Percentiles rank a stretch among this genome's conserved stretches.
Conservation (phyloP, 2,888 invertebrate species). For the Spicauda simplicius region DNA sequence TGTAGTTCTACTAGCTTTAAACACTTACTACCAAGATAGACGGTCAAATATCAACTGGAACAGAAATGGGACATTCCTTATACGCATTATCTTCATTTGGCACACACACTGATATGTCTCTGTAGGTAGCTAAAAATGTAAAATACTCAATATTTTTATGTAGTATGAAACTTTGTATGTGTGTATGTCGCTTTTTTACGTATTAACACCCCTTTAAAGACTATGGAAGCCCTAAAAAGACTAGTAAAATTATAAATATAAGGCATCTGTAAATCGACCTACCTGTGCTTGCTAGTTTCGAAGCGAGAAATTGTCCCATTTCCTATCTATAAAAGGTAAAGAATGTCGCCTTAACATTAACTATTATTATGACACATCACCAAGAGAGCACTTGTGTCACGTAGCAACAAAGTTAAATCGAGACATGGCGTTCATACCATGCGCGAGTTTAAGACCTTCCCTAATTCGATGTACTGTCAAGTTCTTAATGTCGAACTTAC, state of each 20-base stretch:
- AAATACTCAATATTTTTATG: conserved; percentile 9
- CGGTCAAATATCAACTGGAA: conserved; percentile 31
- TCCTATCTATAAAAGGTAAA: conserved; percentile 45
- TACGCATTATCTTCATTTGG: conserved; percentile 59
- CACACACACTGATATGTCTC: conserved; percentile 70
- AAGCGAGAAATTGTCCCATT: conserved; percentile 59
- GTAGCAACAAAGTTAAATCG: conserved; percentile 56
- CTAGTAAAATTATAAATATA: conserved; percentile 32
- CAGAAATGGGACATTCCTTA: conserved; percentile 64
- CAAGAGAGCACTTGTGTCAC: conserved; percentile 49
- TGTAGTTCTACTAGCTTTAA: conserved; percentile 21
- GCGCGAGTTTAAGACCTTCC: conserved; percentile 47
- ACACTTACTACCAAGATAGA: conserved; percentile 32
- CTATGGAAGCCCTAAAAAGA: conserved; percentile 53
- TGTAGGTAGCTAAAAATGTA: conserved; percentile 11
- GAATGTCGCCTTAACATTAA: conserved; percentile 43
- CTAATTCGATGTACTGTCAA: conserved; percentile 81
- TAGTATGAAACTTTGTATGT: conserved; percentile 6
- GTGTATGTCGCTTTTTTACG: conserved; percentile 16
- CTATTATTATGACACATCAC: conserved; percentile 49
- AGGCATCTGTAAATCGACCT: conserved; percentile 15
- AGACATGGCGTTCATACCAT: conserved; percentile 50
- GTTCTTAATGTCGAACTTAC: conserved; percentile 67
- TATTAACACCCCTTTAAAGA: conserved; percentile 39
- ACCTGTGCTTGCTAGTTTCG: conserved; percentile 31